Evolutionary conservation across 2,797 vertebrate species (phyloP).

Genomic region (Sorex maritimensis): DNA sequence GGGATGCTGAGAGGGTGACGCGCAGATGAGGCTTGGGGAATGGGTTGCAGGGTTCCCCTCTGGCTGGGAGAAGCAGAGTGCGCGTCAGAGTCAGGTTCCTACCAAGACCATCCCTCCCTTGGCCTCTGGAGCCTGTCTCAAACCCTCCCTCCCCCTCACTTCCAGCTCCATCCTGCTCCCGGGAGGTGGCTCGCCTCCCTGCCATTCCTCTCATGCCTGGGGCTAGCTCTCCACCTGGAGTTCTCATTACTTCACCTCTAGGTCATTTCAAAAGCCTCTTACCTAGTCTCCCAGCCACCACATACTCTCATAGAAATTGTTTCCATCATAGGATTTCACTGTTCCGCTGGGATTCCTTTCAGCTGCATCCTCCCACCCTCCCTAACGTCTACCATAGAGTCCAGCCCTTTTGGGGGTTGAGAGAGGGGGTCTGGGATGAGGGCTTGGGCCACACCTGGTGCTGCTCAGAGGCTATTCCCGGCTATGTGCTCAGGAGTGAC

Average conservation of each 20-base stretch:
- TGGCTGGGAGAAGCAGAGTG: background rate
- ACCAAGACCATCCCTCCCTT: no score
- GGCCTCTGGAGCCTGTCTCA: background rate
- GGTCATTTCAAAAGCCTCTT: constrained; percentile 64
- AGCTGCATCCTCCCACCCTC: background rate
- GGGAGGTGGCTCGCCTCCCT: background rate
- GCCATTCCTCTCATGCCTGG: constrained; percentile 18
- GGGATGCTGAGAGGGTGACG: background rate
- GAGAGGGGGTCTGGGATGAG: no score
- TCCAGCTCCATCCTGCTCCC: background rate
- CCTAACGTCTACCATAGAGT: background rate
- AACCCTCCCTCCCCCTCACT: background rate
- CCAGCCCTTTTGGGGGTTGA: no score
- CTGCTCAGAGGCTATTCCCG: no score
- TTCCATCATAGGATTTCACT: background rate
- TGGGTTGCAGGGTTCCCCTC: background rate
- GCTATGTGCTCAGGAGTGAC: no score
- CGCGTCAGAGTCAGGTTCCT: background rate
- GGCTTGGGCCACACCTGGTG: no score
- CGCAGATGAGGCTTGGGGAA: background rate
- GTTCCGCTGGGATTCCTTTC: background rate
- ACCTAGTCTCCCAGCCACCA: background rate
- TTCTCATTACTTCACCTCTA: constrained; percentile 69
- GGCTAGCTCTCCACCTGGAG: constrained; percentile 9
- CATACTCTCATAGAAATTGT: background rate